Conservation (phyloP, 2,888 invertebrate genomes). For the Rhaphigaster nebulosa region DNA sequence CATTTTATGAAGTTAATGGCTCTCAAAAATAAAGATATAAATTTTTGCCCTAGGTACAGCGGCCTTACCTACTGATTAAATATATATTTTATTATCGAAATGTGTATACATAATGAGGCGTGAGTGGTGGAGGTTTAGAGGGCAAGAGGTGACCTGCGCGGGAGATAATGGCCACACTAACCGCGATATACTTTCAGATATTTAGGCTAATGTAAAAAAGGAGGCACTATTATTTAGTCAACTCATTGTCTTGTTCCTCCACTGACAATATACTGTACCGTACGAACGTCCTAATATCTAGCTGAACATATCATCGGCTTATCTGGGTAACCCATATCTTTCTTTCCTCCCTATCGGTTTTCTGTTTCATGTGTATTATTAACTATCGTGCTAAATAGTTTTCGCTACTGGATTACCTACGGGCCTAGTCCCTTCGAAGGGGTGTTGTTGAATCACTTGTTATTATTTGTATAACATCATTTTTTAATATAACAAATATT, state of each 20-base stretch:
- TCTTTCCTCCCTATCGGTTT: neutral
- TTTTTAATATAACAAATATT: too few relatives aligned
- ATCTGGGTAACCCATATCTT: constrained; percentile 13
- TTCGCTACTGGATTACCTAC: too few relatives aligned
- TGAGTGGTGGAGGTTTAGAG: neutral
- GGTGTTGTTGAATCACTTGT: too few relatives aligned
- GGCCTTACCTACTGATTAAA: too few relatives aligned
- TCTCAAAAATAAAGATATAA: too few relatives aligned
- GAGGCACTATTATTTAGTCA: constrained; percentile 9
- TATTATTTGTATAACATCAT: too few relatives aligned
- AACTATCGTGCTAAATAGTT: neutral
- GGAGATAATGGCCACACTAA: constrained; percentile 24
- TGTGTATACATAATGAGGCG: neutral
- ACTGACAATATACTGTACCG: constrained; percentile 10
- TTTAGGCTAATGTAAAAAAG: constrained; percentile 45
- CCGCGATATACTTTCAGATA: constrained; percentile 43
- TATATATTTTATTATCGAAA: too few relatives aligned
- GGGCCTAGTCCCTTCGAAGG: too few relatives aligned
- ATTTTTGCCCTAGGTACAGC: too few relatives aligned
- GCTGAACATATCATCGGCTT: neutral
- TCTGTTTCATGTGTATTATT: neutral
- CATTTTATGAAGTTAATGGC: too few relatives aligned
- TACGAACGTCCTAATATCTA: neutral
- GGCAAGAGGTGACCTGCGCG: constrained; percentile 20
- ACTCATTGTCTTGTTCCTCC: neutral